Evolutionary conservation across 2,797 vertebrate species (phyloP).

Genomic region (Acrossocheilus fasciatus): DNA sequence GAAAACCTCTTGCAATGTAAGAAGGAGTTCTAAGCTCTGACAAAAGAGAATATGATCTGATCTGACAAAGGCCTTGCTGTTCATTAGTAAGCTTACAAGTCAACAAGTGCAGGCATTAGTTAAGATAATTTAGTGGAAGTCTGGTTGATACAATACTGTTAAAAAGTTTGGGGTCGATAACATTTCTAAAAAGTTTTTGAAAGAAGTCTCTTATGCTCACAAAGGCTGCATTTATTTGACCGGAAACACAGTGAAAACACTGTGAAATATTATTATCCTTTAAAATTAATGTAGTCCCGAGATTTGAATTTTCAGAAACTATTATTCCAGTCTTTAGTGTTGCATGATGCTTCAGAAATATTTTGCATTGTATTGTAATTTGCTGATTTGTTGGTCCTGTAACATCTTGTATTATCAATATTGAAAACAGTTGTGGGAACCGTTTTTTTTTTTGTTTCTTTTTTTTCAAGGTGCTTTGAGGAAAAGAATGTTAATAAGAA

Average conservation of each 20-base stretch:
- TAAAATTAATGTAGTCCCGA: background rate
- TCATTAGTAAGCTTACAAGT: background rate
- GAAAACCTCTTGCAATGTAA: conserved; percentile 10
- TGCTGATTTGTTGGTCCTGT: no score
- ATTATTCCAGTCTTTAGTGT: background rate
- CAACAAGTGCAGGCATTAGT: background rate
- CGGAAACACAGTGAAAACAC: background rate
- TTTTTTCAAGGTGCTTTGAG: background rate
- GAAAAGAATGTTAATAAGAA: background rate
- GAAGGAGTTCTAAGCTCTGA: background rate
- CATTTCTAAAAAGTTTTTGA: background rate
- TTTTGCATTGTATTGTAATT: background rate
- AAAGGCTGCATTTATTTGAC: background rate
- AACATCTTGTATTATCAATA: no score
- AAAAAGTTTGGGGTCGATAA: background rate
- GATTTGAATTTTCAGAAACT: background rate
- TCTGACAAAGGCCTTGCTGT: background rate
- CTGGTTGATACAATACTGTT: background rate
- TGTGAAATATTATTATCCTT: background rate
- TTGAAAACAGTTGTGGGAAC: no score
- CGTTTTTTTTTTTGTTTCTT: no score
- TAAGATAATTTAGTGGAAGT: background rate
- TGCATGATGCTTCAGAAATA: background rate
- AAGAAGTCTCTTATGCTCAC: background rate
- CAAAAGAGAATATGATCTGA: background rate